Evolutionary conservation across 2,888 invertebrate species (phyloP).

Genomic region (Spisula subtruncata): DNA sequence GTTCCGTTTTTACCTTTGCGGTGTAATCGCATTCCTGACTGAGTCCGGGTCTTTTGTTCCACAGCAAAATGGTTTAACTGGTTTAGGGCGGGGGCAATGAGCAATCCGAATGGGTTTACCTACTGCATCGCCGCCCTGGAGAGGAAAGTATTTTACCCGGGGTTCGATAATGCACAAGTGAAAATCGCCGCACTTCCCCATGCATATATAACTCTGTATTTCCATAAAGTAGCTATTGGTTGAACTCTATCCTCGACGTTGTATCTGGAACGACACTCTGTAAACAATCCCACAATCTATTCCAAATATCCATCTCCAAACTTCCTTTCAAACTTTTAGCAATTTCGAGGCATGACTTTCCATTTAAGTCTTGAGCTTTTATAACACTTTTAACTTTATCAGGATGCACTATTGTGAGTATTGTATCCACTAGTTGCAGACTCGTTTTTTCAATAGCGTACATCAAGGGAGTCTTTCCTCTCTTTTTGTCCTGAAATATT

Average conservation of each 20-base stretch:
- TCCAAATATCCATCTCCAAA: constrained; percentile 74
- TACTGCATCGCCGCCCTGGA: too few relatives aligned
- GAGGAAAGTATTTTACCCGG: too few relatives aligned
- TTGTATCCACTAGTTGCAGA: constrained; percentile 76
- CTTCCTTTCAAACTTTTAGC: constrained; percentile 77
- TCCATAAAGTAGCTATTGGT: background rate
- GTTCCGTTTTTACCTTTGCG: too few relatives aligned
- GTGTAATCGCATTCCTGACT: too few relatives aligned
- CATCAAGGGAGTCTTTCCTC: constrained; percentile 84
- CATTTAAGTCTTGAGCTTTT: constrained; percentile 81
- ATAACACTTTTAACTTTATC: constrained; percentile 76
- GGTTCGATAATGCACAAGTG: too few relatives aligned
- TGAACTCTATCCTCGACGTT: constrained; percentile 31
- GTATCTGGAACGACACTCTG: constrained; percentile 59
- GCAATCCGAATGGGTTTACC: too few relatives aligned
- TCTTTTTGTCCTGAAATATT: constrained; percentile 80
- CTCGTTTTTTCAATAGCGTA: constrained; percentile 82
- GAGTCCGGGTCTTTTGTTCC: too few relatives aligned
- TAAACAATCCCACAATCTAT: constrained; percentile 76
- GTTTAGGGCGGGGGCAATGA: too few relatives aligned
- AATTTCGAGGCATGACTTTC: constrained; percentile 80
- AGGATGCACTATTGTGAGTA: constrained; percentile 76
- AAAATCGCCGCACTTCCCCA: too few relatives aligned
- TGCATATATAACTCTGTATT: too few relatives aligned
- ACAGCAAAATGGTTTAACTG: too few relatives aligned